Conservation (phyloP, 2,888 invertebrate species). For the Eupeodes latifasciatus region DNA sequence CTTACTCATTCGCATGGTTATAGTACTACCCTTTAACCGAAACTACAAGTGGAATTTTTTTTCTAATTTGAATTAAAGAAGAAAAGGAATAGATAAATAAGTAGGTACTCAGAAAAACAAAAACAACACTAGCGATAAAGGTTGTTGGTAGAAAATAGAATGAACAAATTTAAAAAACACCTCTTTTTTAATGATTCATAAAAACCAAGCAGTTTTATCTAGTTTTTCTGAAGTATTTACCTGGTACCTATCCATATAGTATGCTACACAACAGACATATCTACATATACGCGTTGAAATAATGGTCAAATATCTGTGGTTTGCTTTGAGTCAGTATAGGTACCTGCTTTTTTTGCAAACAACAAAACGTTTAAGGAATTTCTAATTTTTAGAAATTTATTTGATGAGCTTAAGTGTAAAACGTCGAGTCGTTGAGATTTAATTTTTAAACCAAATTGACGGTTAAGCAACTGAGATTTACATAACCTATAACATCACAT, state of each 20-base stretch:
- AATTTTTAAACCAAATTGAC: not conserved
- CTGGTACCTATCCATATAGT: not conserved
- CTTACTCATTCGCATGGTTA: conserved; percentile 37
- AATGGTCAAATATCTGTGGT: conserved; percentile 1
- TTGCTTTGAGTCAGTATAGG: not conserved
- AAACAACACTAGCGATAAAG: conserved; percentile 46
- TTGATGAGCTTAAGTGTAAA: not conserved
- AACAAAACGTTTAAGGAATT: conserved; percentile 14
- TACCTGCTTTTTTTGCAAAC: not conserved
- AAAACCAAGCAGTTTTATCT: conserved; percentile 43
- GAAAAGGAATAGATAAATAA: not conserved
- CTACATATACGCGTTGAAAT: not conserved
- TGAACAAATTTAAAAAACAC: conserved; percentile 69
- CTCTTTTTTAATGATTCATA: conserved; percentile 69
- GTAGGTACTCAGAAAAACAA: not conserved
- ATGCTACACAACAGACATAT: not conserved
- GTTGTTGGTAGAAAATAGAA: conserved; percentile 42
- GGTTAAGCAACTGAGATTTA: no score
- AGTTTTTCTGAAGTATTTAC: conserved; percentile 10
- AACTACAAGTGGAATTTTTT: conserved; percentile 57
- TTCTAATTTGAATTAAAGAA: not conserved
- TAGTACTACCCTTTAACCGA: conserved; percentile 16
- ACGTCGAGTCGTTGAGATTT: not conserved
- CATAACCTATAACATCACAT: no score
- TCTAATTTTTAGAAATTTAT: conserved; percentile 19